Evolutionary conservation across 2,797 vertebrate genomes (phyloP).

Genomic region (Vireo griseus): DNA sequence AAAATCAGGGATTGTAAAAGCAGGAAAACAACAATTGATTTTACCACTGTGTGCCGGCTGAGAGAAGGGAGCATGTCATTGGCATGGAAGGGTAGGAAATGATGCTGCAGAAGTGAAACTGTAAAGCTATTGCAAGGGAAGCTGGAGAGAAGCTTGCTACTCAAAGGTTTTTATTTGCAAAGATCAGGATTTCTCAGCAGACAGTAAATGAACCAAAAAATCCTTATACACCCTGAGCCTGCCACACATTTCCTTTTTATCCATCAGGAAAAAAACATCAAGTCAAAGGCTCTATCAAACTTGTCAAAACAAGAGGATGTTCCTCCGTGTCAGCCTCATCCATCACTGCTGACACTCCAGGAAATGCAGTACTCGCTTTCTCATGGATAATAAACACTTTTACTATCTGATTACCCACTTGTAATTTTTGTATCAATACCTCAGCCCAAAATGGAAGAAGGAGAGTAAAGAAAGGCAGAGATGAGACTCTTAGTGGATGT

Average conservation of each 20-base stretch:
- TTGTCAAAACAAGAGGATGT: constrained; percentile 8
- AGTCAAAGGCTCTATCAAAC: constrained; percentile 37
- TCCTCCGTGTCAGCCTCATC: background rate
- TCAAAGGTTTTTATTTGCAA: background rate
- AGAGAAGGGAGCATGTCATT: background rate
- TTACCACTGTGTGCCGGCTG: background rate
- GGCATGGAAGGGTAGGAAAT: background rate
- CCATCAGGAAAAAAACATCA: background rate
- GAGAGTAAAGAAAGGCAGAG: background rate
- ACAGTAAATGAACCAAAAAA: background rate
- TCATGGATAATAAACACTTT: constrained; percentile 27
- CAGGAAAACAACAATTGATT: background rate
- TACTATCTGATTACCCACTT: background rate
- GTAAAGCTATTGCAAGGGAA: background rate
- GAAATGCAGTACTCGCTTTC: background rate
- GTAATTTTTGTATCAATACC: background rate
- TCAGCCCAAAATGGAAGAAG: background rate
- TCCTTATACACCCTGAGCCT: background rate
- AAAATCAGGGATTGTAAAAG: background rate
- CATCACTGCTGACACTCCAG: background rate
- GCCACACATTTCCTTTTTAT: background rate
- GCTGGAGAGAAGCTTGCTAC: background rate
- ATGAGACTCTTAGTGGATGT: background rate
- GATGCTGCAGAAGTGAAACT: background rate
- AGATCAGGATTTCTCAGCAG: background rate